Evolutionary conservation across 2,797 vertebrate genomes (phyloP).

Genomic region (Ptychobarbus kaznakovi): DNA sequence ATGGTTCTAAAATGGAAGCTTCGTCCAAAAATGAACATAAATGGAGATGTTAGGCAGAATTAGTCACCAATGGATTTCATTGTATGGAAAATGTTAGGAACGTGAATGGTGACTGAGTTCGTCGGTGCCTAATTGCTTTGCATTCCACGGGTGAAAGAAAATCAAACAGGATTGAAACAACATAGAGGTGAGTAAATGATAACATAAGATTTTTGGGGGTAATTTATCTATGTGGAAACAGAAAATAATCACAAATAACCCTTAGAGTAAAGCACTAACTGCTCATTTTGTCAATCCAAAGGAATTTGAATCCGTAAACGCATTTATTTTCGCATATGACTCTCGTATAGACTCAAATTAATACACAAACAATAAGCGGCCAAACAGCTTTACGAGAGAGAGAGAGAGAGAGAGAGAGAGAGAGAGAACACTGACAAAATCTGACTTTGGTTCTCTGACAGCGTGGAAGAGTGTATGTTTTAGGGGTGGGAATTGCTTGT

Average conservation of each 20-base stretch:
- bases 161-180: neutral
- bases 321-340: neutral
- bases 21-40: neutral
- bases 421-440: neutral
- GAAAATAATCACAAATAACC: neutral
- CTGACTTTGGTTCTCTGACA: neutral
- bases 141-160: neutral
- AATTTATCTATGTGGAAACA: neutral
- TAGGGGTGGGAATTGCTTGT: neutral
- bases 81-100: neutral
- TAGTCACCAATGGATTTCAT: neutral
- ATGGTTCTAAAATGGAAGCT: neutral
- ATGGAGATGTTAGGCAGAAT: neutral
- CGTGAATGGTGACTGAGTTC: neutral
- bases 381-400: neutral
- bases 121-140: neutral
- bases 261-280: neutral
- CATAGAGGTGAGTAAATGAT: neutral
- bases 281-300: neutral
- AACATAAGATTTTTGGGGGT: neutral
- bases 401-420: neutral
- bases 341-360: neutral
- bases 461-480: neutral
- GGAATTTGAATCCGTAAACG: neutral
- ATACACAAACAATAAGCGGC: neutral